phyloP scores from a whole-genome alignment of 1,140 invertebrate genomes.

The Argopecten irradians region DNA sequence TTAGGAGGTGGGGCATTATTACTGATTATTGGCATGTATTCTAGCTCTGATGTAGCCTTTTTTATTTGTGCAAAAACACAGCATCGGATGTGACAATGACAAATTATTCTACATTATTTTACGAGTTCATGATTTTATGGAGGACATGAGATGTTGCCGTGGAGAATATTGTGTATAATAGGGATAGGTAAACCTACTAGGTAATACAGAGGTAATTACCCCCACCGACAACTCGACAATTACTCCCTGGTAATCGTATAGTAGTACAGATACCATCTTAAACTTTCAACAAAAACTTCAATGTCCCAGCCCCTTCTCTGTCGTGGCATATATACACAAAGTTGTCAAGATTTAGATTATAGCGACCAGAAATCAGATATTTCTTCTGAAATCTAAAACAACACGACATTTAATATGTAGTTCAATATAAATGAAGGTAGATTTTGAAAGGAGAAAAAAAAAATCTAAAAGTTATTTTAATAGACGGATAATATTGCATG shows the following conservation, averaged over 20 bases:
- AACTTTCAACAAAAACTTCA: conserved; percentile 20
- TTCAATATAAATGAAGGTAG: conserved; percentile 11
- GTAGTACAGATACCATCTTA: neutral
- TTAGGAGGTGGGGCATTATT: no score
- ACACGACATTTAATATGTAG: conserved; percentile 3
- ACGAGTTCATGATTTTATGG: neutral
- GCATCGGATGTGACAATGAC: neutral
- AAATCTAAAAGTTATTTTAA: neutral
- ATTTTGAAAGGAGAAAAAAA: neutral
- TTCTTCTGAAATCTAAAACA: conserved; percentile 6
- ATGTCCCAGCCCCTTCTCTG: neutral
- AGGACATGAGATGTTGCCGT: no score
- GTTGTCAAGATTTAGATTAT: conserved; percentile 2
- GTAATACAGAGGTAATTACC: conserved; percentile 2
- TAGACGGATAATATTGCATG: conserved; percentile 9
- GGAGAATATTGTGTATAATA: no score
- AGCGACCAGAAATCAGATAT: neutral
- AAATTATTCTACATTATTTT: neutral
- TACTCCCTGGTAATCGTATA: neutral
- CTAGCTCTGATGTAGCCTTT: neutral
- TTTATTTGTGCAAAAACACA: neutral
- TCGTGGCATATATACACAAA: neutral
- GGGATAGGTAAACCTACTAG: neutral
- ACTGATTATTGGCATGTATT: neutral
- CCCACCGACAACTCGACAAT: neutral